phyloP scores from a whole-genome alignment of 2,113 vertebrate species.

The Corydoras sp. region DNA sequence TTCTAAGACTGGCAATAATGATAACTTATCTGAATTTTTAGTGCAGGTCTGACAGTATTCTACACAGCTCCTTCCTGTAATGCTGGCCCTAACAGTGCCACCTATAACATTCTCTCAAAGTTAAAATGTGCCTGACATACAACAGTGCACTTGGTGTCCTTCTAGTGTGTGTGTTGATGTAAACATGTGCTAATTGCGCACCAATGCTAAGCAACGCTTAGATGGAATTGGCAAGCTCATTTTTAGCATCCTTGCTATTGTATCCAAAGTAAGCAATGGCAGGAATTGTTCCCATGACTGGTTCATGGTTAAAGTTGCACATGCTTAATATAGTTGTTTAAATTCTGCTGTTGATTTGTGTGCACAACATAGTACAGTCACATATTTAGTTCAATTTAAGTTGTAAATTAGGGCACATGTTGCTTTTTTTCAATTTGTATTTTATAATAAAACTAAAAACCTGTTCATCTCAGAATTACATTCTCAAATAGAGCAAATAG shows the following conservation, averaged over 20 bases:
- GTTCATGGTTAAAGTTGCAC: not conserved
- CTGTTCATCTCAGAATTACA: no score
- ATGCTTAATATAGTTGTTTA: slow-evolving; percentile 6
- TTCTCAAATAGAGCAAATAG: no score
- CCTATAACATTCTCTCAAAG: slow-evolving; percentile 10
- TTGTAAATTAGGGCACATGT: no score
- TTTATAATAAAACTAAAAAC: no score
- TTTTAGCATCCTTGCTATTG: slow-evolving; percentile 23
- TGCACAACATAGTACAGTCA: no score
- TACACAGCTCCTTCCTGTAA: not conserved
- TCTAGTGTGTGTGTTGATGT: slow-evolving; percentile 3
- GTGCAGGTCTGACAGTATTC: no score
- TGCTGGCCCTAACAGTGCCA: slow-evolving; percentile 7
- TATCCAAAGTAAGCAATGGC: not conserved
- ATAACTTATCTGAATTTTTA: no score
- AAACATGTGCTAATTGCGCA: not conserved
- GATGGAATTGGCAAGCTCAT: not conserved
- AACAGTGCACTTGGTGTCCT: not conserved
- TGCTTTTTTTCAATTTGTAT: no score
- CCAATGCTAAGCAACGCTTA: not conserved
- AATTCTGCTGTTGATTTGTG: not conserved
- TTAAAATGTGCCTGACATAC: slow-evolving; percentile 19
- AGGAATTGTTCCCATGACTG: slow-evolving; percentile 5
- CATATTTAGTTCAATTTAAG: no score
- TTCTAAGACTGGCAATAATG: not conserved